Evolutionary conservation across 1,140 invertebrate species (phyloP), one percentile per base, ranked within the genome.

Genomic region (Zaprionus gabonicus): DNA sequence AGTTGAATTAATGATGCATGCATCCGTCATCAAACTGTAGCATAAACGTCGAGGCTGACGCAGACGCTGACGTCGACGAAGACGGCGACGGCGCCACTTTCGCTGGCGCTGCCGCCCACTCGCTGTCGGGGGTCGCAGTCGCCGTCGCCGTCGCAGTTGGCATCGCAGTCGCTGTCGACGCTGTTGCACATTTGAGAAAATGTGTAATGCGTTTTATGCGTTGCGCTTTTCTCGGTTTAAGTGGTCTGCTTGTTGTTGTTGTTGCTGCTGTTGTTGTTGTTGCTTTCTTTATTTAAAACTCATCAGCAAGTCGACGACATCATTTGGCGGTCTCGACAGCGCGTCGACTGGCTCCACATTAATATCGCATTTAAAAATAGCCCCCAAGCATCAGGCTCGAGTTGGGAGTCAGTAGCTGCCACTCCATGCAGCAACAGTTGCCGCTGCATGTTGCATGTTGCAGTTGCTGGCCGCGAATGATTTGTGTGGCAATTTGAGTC

Each of bases 1-100:
- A 80, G 76, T 80, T 90, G 86, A 85, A 90, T 90, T 90, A 90
- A 90, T 90, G 85, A 90, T 91, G 86, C 85, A 85, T 85, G 82
- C 85, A 90, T 90, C 85, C 85, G 85, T 90, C 85, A 90, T 88
- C 85, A 71, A 74, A 80, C 59, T 88, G 77, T 83, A 76, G 73
- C 64, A 49, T 63, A 64, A 75, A 46, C 81, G 62, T 23, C 49
- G 69, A 60, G 41, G 67, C 20, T 53, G 58, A 67, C 62, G 65
- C 56, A 28, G 66, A 79, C 72, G 73, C 49, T 31, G 60, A 59
- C 28, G 59, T 12, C n/a, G 57, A 12, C 64, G 56, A 38, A 60
- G 44, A 27, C 38, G 38, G 13, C 64, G 62, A 34, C 76, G 72
- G 66, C 79, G 76, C 76, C 78, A 86, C 82, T 85, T 84, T 84